Evolutionary conservation across 35 echinoderm and acorn worm species (phyloP).

Genomic region (Hemicentrotus pulcherrimus): DNA sequence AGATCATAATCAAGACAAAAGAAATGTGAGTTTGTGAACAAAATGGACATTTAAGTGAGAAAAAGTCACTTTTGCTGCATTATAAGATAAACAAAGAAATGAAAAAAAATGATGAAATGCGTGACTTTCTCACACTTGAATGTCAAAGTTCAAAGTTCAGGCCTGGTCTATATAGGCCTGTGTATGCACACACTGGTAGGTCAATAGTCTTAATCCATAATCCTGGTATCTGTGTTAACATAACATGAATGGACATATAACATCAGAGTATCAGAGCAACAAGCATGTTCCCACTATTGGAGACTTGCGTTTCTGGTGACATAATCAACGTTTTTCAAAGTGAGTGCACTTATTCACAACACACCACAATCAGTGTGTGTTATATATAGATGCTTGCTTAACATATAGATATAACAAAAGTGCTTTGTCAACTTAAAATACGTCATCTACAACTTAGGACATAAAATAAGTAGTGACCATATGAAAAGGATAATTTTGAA

Average conservation of each 20-base stretch:
- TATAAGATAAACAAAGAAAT: neutral
- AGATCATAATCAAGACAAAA: neutral
- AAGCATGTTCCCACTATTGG: neutral
- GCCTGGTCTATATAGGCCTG: neutral
- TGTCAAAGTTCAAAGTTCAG: neutral
- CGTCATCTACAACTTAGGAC: neutral
- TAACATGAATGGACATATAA: neutral
- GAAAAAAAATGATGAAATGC: neutral
- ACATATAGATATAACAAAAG: neutral
- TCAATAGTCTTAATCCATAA: neutral
- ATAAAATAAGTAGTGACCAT: neutral
- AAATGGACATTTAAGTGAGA: neutral
- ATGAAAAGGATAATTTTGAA: neutral
- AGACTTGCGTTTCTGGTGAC: neutral
- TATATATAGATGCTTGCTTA: neutral
- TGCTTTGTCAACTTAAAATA: neutral
- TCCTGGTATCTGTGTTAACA: neutral
- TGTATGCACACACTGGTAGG: neutral
- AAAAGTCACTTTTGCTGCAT: neutral
- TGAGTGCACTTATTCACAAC: neutral
- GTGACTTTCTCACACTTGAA: neutral
- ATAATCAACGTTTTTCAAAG: neutral
- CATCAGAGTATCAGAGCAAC: neutral
- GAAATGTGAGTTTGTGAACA: neutral
- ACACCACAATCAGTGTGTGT: neutral